Evolutionary conservation across 2,888 invertebrate species (phyloP), one percentile per base, ranked within the genome.

Genomic region (Petrolisthes manimaculis): DNA sequence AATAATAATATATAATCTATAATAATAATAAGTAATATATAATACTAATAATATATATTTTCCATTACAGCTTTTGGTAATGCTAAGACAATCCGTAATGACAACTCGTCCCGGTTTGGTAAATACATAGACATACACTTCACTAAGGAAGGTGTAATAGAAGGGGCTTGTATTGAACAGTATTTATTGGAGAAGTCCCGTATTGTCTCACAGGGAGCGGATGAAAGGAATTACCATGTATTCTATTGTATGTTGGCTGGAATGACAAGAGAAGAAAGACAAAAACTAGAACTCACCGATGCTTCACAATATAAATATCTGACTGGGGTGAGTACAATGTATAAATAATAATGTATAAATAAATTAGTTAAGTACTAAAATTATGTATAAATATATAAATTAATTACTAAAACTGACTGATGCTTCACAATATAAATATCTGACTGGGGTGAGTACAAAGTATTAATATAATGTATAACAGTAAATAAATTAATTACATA

Each of bases 61-160:
- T 88, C 80, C 86, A 88, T 92, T 93, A 55, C 92, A 95, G 99
- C 99, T 3, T 99, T 99, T 93, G 99, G 99, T 87, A 99, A 99
- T 94, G 99, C 99, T 51, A 99, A 99, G 94, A 99, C 99, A 1
- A 97, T 99, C 69, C 95, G 99, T 91, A 99, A 99, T 93, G 99
- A 99, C 93, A 99, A 99, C 93, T 99, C 99, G 1, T 99, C 99
- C 55, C 95, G 99, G 91, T 99, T 99, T 93, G 99, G 99, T 91
- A 99, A 99, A 94, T 99, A 99, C 94, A 99, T 99, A 92, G 99
- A 99, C 93, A 99, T 99, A 91, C 98, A 99, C 93, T 99, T 99
- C 93, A 98, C 97, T 93, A 95, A 95, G 91, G 95, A 95, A 90
- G 99, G 99, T 18, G 97, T 98, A 3, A 99, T 99, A 91, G 99